These are phyloP conservation scores for Nymphicus hollandicus DNA, from an alignment of 2,113 vertebrate genomes.

Conservation along the genomic window DNA sequence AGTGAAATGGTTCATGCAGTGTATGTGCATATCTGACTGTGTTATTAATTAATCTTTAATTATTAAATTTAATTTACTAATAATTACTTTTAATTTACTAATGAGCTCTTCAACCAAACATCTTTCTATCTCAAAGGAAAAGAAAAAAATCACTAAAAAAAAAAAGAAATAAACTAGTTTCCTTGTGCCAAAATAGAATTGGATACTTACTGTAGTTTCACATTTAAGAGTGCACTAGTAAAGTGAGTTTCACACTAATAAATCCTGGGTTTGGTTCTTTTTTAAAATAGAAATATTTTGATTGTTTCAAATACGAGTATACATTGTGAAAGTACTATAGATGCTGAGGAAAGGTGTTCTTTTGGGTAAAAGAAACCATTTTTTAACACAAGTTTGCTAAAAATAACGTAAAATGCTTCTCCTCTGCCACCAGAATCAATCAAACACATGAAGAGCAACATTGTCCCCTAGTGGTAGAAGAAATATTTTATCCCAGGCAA, in stretches of 20 bases:
- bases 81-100: background rate
- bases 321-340: background rate
- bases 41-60: slow-evolving; percentile 50
- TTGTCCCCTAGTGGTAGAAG: slow-evolving; percentile 65
- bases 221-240: slow-evolving; percentile 6
- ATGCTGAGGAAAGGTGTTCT: slow-evolving; percentile 41
- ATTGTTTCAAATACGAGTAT: background rate
- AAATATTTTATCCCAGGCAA: background rate
- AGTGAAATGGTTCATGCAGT: background rate
- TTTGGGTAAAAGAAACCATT: slow-evolving; percentile 64
- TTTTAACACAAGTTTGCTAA: slow-evolving; percentile 70
- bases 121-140: background rate
- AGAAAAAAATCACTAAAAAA: background rate
- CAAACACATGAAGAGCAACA: slow-evolving; percentile 64
- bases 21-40: background rate
- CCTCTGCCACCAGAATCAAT: background rate
- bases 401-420: slow-evolving; percentile 51
- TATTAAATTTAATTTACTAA: background rate
- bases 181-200: background rate
- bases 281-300: slow-evolving; percentile 60
- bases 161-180: background rate
- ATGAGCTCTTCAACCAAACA: slow-evolving; percentile 5
- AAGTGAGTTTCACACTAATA: slow-evolving; percentile 43
- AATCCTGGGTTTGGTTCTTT: background rate
- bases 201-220: background rate